Conservation (phyloP, 2,888 invertebrate species). For the Deroplatys truncata region DNA sequence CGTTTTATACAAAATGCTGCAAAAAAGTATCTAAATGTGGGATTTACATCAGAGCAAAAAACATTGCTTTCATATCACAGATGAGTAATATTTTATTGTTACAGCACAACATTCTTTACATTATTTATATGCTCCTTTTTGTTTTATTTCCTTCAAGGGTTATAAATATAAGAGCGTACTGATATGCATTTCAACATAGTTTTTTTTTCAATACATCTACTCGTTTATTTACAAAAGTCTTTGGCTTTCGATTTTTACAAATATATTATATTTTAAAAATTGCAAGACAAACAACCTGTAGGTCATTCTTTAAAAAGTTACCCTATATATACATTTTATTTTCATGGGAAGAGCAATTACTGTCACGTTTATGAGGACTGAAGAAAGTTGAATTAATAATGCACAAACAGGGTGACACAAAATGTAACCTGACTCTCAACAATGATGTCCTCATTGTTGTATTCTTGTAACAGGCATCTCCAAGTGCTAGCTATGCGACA, state of each 20-base stretch:
- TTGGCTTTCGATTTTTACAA: not conserved
- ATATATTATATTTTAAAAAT: not conserved
- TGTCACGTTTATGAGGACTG: not conserved
- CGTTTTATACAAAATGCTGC: too few relatives aligned
- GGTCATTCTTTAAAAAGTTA: not conserved
- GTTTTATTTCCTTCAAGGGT: not conserved
- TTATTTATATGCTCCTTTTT: not conserved
- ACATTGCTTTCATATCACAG: not conserved
- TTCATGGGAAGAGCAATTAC: not conserved
- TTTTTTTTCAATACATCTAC: not conserved
- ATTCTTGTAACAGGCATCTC: not conserved
- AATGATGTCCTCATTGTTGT: not conserved
- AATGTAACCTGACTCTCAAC: not conserved
- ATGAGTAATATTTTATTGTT: not conserved
- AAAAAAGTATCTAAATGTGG: not conserved
- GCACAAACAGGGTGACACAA: not conserved
- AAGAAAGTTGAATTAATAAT: not conserved
- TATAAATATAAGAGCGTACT: not conserved
- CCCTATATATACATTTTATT: not conserved
- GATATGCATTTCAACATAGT: not conserved
- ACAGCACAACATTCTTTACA: not conserved
- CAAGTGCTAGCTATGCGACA: not conserved
- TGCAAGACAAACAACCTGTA: not conserved
- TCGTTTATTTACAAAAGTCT: not conserved
- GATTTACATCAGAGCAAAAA: not conserved